A percentile compares a stretch with the other conserved stretches of the same genome.
These are phyloP conservation scores for Drosophila flavopinicola DNA, from an alignment of 2,888 invertebrate genomes.

Conservation along the genomic window DNA sequence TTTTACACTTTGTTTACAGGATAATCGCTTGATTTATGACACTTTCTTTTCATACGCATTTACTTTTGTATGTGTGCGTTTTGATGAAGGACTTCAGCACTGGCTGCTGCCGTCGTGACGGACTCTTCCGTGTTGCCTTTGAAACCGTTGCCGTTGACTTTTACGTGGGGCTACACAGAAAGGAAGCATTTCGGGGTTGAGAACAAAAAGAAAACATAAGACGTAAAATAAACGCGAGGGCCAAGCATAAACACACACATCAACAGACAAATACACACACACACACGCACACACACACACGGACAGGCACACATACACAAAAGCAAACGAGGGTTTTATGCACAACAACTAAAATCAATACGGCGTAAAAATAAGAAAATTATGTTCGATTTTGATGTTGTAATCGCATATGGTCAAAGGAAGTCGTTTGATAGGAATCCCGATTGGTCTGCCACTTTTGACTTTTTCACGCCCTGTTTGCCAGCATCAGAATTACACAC, in stretches of 20 bases:
- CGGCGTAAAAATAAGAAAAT: conserved; percentile 63
- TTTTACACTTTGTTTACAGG: conserved; percentile 78
- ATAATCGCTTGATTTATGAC: conserved; percentile 79
- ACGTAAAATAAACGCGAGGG: conserved; percentile 57
- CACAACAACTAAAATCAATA: conserved; percentile 71
- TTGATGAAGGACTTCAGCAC: conserved; percentile 59
- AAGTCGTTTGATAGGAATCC: conserved; percentile 34
- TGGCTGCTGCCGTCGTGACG: conserved; percentile 45
- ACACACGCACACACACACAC: conserved; percentile 13
- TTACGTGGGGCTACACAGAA: conserved; percentile 44
- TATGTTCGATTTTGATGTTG: conserved; percentile 63
- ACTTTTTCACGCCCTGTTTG: conserved; percentile 30
- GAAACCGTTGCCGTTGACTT: conserved; percentile 54
- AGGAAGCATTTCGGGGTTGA: conserved; percentile 32
- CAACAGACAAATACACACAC: conserved; percentile 3
- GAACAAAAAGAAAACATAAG: conserved; percentile 40
- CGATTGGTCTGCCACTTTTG: conserved; percentile 43
- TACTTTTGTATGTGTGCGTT: conserved; percentile 39
- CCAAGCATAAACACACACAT: conserved; percentile 41
- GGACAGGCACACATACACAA: conserved; percentile 3
- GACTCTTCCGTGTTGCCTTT: conserved; percentile 39
- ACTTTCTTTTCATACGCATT: conserved; percentile 63
- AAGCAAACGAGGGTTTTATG: conserved; percentile 40
- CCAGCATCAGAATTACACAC: conserved; percentile 1
- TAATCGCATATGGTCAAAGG: conserved; percentile 61